Evolutionary conservation across 2,888 invertebrate species (phyloP), one percentile per base, ranked within the genome.

Genomic region (Urechis unicinctus): DNA sequence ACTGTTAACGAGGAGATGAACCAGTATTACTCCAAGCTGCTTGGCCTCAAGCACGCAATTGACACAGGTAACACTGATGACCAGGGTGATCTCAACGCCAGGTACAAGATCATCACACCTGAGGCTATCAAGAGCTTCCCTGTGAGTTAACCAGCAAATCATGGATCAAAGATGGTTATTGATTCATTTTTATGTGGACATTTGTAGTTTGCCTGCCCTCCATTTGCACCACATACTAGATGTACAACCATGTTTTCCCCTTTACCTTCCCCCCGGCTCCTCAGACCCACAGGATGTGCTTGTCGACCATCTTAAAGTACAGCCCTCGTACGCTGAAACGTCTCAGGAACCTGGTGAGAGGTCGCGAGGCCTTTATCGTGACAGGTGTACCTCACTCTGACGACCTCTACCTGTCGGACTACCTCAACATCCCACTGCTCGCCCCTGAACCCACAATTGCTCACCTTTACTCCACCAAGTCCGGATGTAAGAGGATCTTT

Each of bases 51-150:
- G 54, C 44, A 68, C 5, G 75, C 76, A 17, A 68, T 78, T 25
- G 71, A 73, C 54, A 67, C 68, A 3, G 73, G 74, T 5, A 66
- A 71, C 46, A 71, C 72, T 3, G 74, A 75, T 28, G 70, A 77
- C 55, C 73, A 74, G 56, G 52, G 59, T 21, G 72, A 73, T 29
- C 60, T 75, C 50, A 57, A 63, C 21, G 68, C 71, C 30, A 60
- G 77, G 59, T 77, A 74, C 62, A 73, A 73, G 53, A 74, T 78
- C 50, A 70, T 78, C 43, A 71, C 72, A 4, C 78, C 78, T 4
- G 78, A 78, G 55, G 75, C 75, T 13, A 68, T 75, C 46, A 71
- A 75, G 53, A 72, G 72, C 52, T 78, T 78, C 57, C 76, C 76
- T n/a, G 77, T 78, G 64, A 69, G 70, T 66, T 44, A 22, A 5